Evolutionary conservation across 2,797 vertebrate species (phyloP), one percentile per base, ranked within the genome.

Genomic region (Cynopterus sphinx): DNA sequence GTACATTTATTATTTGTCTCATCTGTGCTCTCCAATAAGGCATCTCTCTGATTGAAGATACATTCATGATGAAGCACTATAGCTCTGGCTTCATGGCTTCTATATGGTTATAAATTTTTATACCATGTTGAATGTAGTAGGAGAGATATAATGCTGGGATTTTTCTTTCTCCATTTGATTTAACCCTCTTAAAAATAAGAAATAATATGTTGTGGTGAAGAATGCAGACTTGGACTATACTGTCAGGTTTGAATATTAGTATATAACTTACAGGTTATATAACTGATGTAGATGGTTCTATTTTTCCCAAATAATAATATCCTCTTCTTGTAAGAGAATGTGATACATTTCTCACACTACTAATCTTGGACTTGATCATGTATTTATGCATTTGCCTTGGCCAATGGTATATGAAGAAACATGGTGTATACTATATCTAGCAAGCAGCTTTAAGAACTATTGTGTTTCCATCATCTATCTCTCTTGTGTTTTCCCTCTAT

Each of bases 11-110:
- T 41, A 4, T 97, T 97, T 87, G 91, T 75, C 87, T 98, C 91
- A 91, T 90, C 39, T 88, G 77, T 96, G 43, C 68, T 96, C 43
- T 97, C 65, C 94, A 93, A 95, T 85, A 74, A 97, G 77, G 53
- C 43, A 78, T 92, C 41, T 86, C 81, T 85, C 13, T 82, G n/a
- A 15, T 33, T 90, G 63, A 55, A 81, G 17, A n/a, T 28, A 31
- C 12, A 39, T 12, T 41, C 16, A 65, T 39, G 13, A 77, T 65
- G 71, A 77, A 93, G 61, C 3, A 33, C 31, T 8, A 11, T 19
- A 15, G 12, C 17, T 22, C n/a, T 21, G 63, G 43, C 39, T 87
- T 92, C 51, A 53, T 26, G 28, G 21, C 26, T 68, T 87, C 61
- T 51, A 16, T 4, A 2, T 22, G 28, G n/a, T 49, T 51, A 70